Conservation (phyloP, 2,797 vertebrate genomes). For the Vultur gryphus region DNA sequence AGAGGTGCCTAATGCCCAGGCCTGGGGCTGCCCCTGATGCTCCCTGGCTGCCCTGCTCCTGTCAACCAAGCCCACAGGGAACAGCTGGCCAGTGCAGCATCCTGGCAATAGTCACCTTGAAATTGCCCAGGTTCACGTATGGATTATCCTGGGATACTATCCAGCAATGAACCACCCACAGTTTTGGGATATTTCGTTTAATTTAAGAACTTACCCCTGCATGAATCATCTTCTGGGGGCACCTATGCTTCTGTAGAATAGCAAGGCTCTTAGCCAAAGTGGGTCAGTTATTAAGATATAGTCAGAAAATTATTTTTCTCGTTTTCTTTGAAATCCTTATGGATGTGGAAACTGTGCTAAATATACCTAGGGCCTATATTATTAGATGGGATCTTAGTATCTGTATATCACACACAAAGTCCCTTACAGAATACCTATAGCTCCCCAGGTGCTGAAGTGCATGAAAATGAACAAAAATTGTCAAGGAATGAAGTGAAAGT, state of each 20-base stretch:
- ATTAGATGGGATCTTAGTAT: not conserved
- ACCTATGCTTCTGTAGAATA: not conserved
- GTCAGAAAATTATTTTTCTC: not conserved
- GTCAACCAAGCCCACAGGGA: not conserved
- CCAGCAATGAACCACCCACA: not conserved
- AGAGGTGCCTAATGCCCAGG: accelerated
- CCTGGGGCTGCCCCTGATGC: accelerated
- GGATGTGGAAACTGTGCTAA: not conserved
- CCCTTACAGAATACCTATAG: not conserved
- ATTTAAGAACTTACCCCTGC: not conserved
- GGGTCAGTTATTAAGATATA: not conserved
- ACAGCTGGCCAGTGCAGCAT: not conserved
- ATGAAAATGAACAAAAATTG: not conserved
- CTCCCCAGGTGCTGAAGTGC: not conserved
- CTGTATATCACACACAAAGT: not conserved
- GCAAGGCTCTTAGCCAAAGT: not conserved
- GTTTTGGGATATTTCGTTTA: not conserved
- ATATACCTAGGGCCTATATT: not conserved
- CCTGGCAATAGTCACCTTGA: not conserved
- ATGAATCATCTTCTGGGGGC: not conserved
- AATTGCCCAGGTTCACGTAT: not conserved
- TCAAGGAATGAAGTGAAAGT: not conserved
- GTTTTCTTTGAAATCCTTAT: not conserved
- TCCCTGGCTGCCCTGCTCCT: not conserved
- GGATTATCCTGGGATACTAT: not conserved